Evolutionary conservation across 2,888 invertebrate genomes (phyloP).

Genomic region (Conchocele bisecta): DNA sequence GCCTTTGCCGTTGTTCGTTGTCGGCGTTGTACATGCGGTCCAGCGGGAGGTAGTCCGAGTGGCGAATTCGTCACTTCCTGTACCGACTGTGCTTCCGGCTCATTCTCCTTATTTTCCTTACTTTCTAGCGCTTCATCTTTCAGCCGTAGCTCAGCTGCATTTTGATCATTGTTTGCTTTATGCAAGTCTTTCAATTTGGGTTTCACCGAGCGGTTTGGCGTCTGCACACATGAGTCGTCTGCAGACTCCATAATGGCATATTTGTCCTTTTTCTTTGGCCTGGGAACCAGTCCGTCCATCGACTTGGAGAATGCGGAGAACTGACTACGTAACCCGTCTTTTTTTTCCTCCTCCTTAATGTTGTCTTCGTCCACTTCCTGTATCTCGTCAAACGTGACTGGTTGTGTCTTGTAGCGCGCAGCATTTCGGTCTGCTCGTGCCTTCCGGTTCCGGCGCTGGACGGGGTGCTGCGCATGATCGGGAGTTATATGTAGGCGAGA

Average conservation of each 20-base stretch:
- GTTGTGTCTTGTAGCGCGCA: conserved; percentile 87
- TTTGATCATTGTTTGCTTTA: neutral
- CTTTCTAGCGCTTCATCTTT: conserved; percentile 28
- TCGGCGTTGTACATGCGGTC: conserved; percentile 59
- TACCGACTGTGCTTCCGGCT: conserved; percentile 39
- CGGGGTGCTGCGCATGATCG: conserved; percentile 69
- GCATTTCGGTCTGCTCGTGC: conserved; percentile 84
- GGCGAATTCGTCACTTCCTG: conserved; percentile 28
- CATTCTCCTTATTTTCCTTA: conserved; percentile 65
- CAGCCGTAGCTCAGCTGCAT: conserved; percentile 49
- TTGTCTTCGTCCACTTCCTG: conserved; percentile 88
- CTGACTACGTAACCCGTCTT: conserved; percentile 62
- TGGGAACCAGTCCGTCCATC: conserved; percentile 80
- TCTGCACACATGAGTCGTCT: conserved; percentile 5
- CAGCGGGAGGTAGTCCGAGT: conserved; percentile 63
- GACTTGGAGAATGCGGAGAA: conserved; percentile 80
- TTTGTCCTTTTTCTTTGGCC: conserved; percentile 28
- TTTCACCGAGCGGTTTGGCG: conserved; percentile 16
- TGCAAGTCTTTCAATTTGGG: conserved; percentile 28
- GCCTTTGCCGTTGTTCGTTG: conserved; percentile 76
- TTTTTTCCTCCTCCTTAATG: conserved; percentile 59
- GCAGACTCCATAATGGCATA: conserved; percentile 41
- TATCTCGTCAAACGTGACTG: conserved; percentile 90
- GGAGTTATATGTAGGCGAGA: conserved; percentile 85
- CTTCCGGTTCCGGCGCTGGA: conserved; percentile 85